phyloP scores from a whole-genome alignment of 1,140 invertebrate genomes.

The Drosophila ficusphila region DNA sequence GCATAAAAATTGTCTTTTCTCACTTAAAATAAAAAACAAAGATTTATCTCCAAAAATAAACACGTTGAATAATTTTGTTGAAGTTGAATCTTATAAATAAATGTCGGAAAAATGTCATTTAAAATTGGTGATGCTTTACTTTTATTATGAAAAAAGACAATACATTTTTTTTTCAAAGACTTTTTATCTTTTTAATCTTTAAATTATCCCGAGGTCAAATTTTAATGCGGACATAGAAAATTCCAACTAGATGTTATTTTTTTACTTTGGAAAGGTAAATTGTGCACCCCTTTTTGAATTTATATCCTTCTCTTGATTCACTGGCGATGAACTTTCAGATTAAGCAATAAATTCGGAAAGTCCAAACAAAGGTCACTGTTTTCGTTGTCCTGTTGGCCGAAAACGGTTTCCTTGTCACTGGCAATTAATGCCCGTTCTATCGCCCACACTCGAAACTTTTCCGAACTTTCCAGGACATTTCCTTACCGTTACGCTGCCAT shows the following conservation, averaged over 20 bases:
- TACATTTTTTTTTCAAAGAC: background rate
- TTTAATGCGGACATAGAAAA: background rate
- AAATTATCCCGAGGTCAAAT: background rate
- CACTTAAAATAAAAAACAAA: no score
- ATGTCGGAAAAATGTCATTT: no score
- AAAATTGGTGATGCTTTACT: no score
- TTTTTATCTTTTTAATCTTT: background rate
- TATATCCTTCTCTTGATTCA: background rate
- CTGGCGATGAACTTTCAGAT: slow-evolving; percentile 22
- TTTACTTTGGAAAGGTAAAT: background rate
- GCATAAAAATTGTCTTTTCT: no score
- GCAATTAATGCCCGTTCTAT: slow-evolving; percentile 25
- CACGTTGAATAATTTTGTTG: no score
- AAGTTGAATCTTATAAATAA: no score
- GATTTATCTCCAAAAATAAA: no score
- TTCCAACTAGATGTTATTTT: no score
- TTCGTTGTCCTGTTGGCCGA: background rate
- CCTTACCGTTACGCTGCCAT: slow-evolving; percentile 61
- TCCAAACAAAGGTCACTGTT: slow-evolving; percentile 1
- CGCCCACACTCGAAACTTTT: slow-evolving; percentile 4
- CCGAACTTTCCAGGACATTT: slow-evolving; percentile 1
- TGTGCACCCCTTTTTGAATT: background rate
- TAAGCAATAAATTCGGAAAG: slow-evolving; percentile 22
- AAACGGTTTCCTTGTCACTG: slow-evolving; percentile 39
- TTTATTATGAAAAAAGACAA: no score